phyloP scores from a whole-genome alignment of 2,113 vertebrate genomes.

The Alouatta palliata region DNA sequence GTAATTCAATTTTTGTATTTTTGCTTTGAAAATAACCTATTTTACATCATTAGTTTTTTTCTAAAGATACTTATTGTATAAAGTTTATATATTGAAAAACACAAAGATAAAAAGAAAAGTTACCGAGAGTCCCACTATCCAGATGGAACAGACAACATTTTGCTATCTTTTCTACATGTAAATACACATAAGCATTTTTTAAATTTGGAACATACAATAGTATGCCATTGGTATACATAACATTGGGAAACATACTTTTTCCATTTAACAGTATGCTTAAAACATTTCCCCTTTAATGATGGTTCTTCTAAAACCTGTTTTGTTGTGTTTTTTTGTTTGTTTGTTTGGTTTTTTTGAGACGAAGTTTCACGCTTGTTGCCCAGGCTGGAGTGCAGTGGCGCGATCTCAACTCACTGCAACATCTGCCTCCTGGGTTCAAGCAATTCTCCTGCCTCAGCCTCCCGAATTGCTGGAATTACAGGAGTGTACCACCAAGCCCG shows the following conservation, averaged over 20 bases:
- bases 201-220: background rate
- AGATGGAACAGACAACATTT: background rate
- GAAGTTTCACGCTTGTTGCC: too few relatives aligned
- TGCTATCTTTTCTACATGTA: background rate
- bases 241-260: background rate
- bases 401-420: too few relatives aligned
- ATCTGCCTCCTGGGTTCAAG: too few relatives aligned
- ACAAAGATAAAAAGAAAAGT: constrained; percentile 28
- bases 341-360: too few relatives aligned
- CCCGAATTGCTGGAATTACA: too few relatives aligned
- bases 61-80: background rate
- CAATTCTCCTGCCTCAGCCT: too few relatives aligned
- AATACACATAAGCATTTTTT: background rate
- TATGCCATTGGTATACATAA: background rate
- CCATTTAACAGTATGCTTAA: constrained; percentile 10
- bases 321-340: too few relatives aligned
- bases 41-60: constrained; percentile 10
- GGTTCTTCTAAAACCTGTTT: constrained; percentile 7
- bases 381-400: too few relatives aligned
- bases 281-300: background rate
- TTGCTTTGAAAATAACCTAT: constrained; percentile 23
- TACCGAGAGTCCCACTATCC: background rate
- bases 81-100: constrained; percentile 28
- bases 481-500: too few relatives aligned
- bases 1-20: constrained; percentile 8